phyloP scores from a whole-genome alignment of 2,113 vertebrate species.

The Trichechus manatus region DNA sequence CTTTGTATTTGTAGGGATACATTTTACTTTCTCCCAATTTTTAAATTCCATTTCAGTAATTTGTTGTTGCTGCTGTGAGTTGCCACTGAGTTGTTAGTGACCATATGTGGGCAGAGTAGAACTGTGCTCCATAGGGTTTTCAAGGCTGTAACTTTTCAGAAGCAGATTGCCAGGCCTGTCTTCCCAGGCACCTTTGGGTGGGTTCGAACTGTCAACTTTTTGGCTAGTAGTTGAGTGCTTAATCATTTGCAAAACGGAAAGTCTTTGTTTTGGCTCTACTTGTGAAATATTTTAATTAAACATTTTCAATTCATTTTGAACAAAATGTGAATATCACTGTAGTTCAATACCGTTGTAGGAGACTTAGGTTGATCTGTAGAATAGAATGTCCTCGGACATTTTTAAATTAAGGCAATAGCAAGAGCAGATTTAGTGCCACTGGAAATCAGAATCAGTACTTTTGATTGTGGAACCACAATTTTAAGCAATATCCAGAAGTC shows the following conservation, averaged over 20 bases:
- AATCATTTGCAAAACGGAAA: neutral
- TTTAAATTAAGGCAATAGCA: neutral
- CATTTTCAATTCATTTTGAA: neutral
- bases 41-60: neutral
- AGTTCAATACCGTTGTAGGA: neutral
- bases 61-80: neutral
- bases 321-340: neutral
- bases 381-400: neutral
- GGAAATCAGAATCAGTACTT: neutral
- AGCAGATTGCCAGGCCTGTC: neutral
- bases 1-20: neutral
- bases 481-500: neutral
- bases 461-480: neutral
- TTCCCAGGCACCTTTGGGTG: neutral
- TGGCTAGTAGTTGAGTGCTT: neutral
- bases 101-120: too few species aligned
- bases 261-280: neutral
- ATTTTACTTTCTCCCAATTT: neutral
- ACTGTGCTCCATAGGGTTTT: too few species aligned
- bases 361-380: neutral
- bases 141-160: neutral
- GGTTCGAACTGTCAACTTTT: neutral
- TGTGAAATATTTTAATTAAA: constrained; percentile 13
- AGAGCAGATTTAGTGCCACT: neutral
- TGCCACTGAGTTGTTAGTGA: neutral